These are phyloP conservation scores for Noctua fimbriata DNA, from an alignment of 2,888 invertebrate genomes.

Conservation along the genomic window DNA sequence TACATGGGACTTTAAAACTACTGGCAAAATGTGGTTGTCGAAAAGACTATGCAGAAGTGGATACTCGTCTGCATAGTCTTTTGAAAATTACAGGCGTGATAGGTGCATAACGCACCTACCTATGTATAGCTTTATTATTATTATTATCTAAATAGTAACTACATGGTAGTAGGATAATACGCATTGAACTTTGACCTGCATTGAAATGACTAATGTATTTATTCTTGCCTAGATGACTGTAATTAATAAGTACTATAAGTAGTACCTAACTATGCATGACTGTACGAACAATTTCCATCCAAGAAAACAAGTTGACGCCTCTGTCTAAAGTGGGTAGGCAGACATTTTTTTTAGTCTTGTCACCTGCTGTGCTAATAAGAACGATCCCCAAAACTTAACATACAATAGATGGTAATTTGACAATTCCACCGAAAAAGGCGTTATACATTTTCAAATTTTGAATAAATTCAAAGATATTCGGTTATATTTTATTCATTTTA, in stretches of 20 bases:
- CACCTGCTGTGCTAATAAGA: conserved; percentile 21
- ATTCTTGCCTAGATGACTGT: conserved; percentile 3
- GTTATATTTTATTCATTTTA: conserved; percentile 19
- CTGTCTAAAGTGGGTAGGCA: conserved; percentile 3
- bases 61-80: not conserved
- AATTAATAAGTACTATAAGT: not conserved
- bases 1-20: not conserved
- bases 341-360: not conserved
- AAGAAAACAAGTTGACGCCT: conserved; percentile 4
- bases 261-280: not conserved
- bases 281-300: not conserved
- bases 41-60: no score
- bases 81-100: not conserved
- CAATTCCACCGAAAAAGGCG: conserved; percentile 14
- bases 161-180: not conserved
- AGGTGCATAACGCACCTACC: not conserved
- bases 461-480: not conserved
- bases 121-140: not conserved
- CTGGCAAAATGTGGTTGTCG: not conserved
- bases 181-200: not conserved
- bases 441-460: conserved; percentile 18
- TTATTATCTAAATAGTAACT: not conserved
- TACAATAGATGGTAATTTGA: not conserved
- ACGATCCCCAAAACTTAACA: conserved; percentile 7
- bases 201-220: not conserved